phyloP scores from a whole-genome alignment of 1,140 invertebrate species.

The Drosophila jambulina region DNA sequence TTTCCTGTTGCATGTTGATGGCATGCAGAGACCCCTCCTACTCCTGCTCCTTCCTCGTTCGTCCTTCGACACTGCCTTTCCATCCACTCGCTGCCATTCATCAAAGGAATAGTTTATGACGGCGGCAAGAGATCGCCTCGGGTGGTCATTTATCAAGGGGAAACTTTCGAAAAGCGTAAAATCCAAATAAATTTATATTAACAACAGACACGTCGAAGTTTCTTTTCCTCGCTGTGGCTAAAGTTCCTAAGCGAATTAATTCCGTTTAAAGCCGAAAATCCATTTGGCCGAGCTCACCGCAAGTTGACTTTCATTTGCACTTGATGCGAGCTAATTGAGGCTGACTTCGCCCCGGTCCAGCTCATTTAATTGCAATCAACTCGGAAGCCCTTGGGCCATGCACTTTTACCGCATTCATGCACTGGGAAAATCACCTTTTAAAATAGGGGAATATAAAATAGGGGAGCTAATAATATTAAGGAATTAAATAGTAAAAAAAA shows the following conservation, averaged over 20 bases:
- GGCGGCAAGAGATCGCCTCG: conserved; percentile 34
- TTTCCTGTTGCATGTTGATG: conserved; percentile 57
- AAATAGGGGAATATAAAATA: too few relatives aligned
- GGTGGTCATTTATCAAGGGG: conserved; percentile 41
- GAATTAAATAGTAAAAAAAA: too few relatives aligned
- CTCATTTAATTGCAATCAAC: conserved; percentile 66
- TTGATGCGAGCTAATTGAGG: conserved; percentile 64
- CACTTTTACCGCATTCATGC: conserved; percentile 14
- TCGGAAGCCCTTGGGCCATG: conserved; percentile 6
- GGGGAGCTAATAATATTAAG: too few relatives aligned
- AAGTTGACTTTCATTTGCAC: conserved; percentile 63
- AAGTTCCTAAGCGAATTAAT: conserved; percentile 38
- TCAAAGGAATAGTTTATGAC: conserved; percentile 55
- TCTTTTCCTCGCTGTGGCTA: neutral
- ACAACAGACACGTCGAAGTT: conserved; percentile 28
- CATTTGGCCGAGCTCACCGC: conserved; percentile 18
- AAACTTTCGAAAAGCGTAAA: conserved; percentile 37
- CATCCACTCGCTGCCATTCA: conserved; percentile 4
- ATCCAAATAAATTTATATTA: conserved; percentile 54
- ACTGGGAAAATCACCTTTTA: conserved; percentile 1
- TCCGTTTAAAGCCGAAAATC: conserved; percentile 49
- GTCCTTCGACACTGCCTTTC: conserved; percentile 6
- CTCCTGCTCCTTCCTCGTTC: neutral
- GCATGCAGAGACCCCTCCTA: conserved; percentile 8
- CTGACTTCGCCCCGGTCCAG: conserved; percentile 24